Evolutionary conservation across 2,797 vertebrate species (phyloP).

Genomic region (Enteromius anoplus): DNA sequence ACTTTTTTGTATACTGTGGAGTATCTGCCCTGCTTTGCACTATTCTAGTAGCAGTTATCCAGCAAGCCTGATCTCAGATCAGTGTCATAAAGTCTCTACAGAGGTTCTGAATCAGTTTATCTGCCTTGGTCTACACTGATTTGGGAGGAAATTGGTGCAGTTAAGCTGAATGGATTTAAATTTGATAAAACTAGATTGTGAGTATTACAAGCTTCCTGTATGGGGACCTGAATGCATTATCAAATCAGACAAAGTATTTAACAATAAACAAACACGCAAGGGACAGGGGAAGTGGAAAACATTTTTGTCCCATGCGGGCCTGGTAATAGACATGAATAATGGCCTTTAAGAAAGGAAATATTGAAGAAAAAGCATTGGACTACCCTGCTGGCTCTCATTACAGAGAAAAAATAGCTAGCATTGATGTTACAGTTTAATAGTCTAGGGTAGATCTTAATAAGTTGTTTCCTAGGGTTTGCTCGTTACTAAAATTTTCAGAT

Average conservation of each 20-base stretch:
- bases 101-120: not conserved
- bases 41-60: not conserved
- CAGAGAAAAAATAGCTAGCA: slow-evolving; percentile 4
- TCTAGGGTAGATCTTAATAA: slow-evolving; percentile 2
- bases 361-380: not conserved
- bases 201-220: not conserved
- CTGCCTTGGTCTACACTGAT: not conserved
- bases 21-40: not conserved
- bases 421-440: slow-evolving; percentile 2
- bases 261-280: not conserved
- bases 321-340: slow-evolving; percentile 5
- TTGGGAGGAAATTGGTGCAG: not conserved
- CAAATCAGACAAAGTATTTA: not conserved
- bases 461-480: not conserved
- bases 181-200: not conserved
- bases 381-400: slow-evolving; percentile 14
- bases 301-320: not conserved
- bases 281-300: not conserved
- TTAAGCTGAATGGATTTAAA: slow-evolving; percentile 18
- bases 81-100: not conserved
- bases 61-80: not conserved
- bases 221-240: slow-evolving; percentile 3
- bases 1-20: not conserved
- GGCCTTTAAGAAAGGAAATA: not conserved
- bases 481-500: not conserved